Evolutionary conservation across 2,113 vertebrate species (phyloP), one percentile per base, ranked within the genome.

Genomic region (Rhinopomastus cyanomelas): DNA sequence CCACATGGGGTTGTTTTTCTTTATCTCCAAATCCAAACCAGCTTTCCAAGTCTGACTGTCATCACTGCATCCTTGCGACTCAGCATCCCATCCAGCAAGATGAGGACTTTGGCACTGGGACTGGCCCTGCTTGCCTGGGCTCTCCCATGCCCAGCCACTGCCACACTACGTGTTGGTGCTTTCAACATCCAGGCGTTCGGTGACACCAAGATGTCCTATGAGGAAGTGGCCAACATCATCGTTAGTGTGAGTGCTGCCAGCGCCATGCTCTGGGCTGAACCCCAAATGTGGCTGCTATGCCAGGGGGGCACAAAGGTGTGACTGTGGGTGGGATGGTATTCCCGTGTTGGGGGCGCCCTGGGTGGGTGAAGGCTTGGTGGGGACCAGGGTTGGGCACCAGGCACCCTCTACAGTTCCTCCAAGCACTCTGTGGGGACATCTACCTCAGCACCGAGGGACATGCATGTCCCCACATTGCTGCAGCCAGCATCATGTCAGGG

Each of bases 161-260:
- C 88, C 48, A 71, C 79, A 1, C 88, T 98, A 81, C 87, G 95
- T 5, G 67, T 99, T 1, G 97, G 97, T 15, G 98, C 98, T 72
- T 99, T 98, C 96, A 99, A 99, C 96, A 98, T 99, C 94, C 97
- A 91, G 93, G 27, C 97, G 0, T 98, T 98, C 0, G 98, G 98
- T 32, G 97, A 98, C 94, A 97, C 86, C 73, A 99, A 98, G 90
- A 96, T 97, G 57, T 97, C 98, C 65, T 98, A 98, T 32, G 2
- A 85, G 29, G 97, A 86, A 16, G 90, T 98, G 76, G 96, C 98
- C 16, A 53, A 95, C 59, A 78, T 98, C 91, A 98, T 99, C 59
- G 84, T 95, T 69, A 91, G 86, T 1, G 98, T 99, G 89, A 95
- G 97, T 64, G 18, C 15, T 23, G n/a, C 56, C 2, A 1, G 37